Evolutionary conservation across 2,888 invertebrate species (phyloP).

Genomic region (Eupithecia inturbata): DNA sequence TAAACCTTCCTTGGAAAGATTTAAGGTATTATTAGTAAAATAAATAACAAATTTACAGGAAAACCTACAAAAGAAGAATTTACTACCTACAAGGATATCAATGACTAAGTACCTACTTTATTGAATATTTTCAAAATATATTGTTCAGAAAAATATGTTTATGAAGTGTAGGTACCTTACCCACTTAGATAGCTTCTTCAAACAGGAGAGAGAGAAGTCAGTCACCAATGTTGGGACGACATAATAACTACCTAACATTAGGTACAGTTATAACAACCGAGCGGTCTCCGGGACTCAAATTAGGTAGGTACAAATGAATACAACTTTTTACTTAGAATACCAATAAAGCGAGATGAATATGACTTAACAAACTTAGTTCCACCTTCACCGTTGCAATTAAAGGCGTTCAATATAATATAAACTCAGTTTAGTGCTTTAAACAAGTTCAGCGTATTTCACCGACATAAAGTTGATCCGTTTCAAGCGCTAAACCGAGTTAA

Average conservation of each 20-base stretch:
- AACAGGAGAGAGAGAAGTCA: not conserved
- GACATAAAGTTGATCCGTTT: no score
- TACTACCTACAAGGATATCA: not conserved
- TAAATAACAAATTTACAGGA: not conserved
- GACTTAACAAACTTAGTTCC: no score
- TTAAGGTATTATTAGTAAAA: not conserved
- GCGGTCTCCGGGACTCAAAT: not conserved
- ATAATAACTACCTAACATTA: not conserved
- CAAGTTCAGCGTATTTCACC: no score
- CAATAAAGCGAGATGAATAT: not conserved
- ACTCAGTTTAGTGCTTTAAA: no score
- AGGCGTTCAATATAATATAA: no score
- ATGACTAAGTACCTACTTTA: not conserved
- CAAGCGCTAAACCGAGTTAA: no score
- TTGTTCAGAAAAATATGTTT: not conserved
- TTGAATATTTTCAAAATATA: not conserved
- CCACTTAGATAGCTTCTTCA: no score
- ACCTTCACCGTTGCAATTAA: no score
- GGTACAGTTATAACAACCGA: not conserved
- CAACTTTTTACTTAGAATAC: not conserved
- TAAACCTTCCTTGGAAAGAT: not conserved
- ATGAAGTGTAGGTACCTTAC: not conserved
- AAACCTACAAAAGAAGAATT: not conserved
- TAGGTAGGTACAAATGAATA: not conserved
- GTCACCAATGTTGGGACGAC: not conserved